Percentiles rank a stretch among this genome's conserved stretches.
These are phyloP conservation scores for Hydropotes inermis DNA, from an alignment of 2,113 vertebrate genomes.

Conservation along the genomic window DNA sequence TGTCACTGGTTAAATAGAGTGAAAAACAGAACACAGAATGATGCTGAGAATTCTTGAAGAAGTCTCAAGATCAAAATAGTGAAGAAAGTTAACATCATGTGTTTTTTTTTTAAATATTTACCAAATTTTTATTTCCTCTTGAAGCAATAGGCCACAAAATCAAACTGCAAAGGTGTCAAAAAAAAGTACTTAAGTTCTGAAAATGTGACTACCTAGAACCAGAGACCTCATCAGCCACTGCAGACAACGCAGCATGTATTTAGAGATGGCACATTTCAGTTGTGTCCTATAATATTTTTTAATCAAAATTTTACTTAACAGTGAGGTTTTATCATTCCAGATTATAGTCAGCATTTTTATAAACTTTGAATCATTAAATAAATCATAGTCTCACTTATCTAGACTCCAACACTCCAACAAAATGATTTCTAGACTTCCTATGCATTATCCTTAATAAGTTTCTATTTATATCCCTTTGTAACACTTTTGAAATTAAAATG, in stretches of 20 bases:
- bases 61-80: neutral
- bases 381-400: neutral
- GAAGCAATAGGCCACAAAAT: neutral
- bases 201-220: neutral
- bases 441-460: neutral
- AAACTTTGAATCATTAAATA: neutral
- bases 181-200: neutral
- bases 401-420: neutral
- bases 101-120: slow-evolving; percentile 8
- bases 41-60: neutral
- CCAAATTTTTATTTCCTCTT: neutral
- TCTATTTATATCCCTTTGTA: neutral
- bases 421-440: neutral
- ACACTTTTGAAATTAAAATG: neutral
- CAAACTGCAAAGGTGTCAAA: neutral
- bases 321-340: neutral
- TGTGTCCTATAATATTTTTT: neutral
- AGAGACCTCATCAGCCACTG: neutral
- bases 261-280: neutral
- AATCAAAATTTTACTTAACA: slow-evolving; percentile 29
- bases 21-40: neutral
- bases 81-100: neutral
- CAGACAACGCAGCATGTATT: neutral
- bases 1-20: neutral
- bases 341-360: slow-evolving; percentile 26